Conservation (phyloP, 2,113 vertebrate genomes). For the Condylura cristata region DNA sequence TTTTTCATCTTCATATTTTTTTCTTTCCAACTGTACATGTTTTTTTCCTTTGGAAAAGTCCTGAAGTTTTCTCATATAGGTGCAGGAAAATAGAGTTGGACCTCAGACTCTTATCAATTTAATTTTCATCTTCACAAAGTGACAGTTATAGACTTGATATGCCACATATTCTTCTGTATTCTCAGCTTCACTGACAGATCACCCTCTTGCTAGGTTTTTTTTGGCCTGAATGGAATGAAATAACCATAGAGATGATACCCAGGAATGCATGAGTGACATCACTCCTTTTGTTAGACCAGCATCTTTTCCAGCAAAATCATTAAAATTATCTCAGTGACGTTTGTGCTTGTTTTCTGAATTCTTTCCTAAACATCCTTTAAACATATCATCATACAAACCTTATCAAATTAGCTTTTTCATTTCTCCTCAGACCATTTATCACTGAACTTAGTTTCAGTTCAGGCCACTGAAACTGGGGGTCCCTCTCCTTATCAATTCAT, state of each 20-base stretch:
- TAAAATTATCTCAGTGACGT: background rate
- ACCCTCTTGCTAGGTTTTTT: background rate
- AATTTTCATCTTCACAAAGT: background rate
- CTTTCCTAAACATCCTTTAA: background rate
- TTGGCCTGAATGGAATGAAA: background rate
- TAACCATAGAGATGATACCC: background rate
- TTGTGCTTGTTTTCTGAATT: background rate
- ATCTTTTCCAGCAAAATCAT: background rate
- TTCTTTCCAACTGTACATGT: background rate
- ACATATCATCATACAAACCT: background rate
- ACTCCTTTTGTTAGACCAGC: background rate
- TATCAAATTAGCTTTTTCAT: background rate
- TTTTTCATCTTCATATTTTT: background rate
- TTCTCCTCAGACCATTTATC: background rate
- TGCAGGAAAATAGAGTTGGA: background rate
- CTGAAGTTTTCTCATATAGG: background rate
- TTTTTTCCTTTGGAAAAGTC: background rate
- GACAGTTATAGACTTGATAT: background rate
- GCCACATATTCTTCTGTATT: background rate
- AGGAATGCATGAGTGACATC: accelerated
- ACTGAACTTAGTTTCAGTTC: background rate
- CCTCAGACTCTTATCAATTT: background rate
- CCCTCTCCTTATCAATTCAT: background rate
- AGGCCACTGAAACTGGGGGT: background rate
- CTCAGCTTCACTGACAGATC: background rate